Evolutionary conservation across 2,888 invertebrate species (phyloP), one percentile per base, ranked within the genome.

Genomic region (Alsophila aescularia): DNA sequence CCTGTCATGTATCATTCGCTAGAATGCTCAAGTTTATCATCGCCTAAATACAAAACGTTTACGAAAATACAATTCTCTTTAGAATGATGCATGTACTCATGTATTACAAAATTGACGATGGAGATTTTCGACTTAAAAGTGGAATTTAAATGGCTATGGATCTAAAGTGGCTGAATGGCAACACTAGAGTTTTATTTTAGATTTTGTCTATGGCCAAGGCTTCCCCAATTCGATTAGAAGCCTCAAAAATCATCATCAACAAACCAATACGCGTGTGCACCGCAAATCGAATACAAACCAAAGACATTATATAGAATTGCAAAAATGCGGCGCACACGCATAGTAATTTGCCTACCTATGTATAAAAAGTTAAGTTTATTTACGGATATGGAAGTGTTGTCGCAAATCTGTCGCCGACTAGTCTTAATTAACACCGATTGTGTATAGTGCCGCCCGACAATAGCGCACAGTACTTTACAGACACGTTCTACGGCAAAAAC

Each of bases 31-130:
- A n/a, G n/a, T n/a, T n/a, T n/a, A n/a, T n/a, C n/a, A n/a, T n/a
- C n/a, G n/a, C n/a, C n/a, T n/a, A n/a, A n/a, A 60, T 60, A 70
- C 57, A 71, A 70, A 40, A 50, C 0, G 58, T 64, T 57, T 62
- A 64, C 39, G 66, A 60, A 64, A 63, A 66, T 57, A 71, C 53
- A 54, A 24, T 54, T 49, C 16, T 40, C 24, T 45, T 41, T 36
- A 41, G 52, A 37, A 37, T 13, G 21, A 16, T 54, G 53, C 34
- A 48, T 48, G 53, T 42, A 48, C 48, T 43, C 37, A 16, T 32
- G 42, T 45, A 47, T 31, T 34, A 37, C 24, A 45, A 52, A 47
- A 42, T 47, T 41, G 47, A 42, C 40, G 45, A 45, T 8, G 8
- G 45, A 29, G 40, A 52, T 36, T 21, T 47, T 31, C 14, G n/a